Base-by-base conservation (phyloP, 2,888 invertebrate species). In the Troides oblongomaculatus region DNA sequence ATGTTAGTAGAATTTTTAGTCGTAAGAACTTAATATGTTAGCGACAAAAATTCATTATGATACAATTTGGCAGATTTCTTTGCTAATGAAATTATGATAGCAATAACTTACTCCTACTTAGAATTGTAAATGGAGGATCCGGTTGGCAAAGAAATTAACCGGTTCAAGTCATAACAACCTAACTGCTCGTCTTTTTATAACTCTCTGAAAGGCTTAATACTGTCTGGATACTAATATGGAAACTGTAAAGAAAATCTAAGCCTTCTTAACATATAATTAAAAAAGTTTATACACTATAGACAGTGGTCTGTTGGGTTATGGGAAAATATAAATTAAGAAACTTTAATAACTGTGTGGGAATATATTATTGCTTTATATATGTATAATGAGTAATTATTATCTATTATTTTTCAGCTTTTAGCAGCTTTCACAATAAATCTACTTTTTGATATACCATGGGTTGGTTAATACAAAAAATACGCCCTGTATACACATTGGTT, bases 101-200 rank as follows among this genome's bases (percentile, higher is more conserved):
- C n/a, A 4, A 12, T 53, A 53, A 53, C 53, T n/a, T 18, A 17
- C 18, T 18, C 10, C 14, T 53, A 53, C n/a, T n/a, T n/a, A 30
- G 56, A 58, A 58, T 62, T 62, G 36, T 2, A 36, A 14, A 64
- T 53, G 23, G 39, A 30, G 12, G 39, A 68, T 60, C 64, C 64
- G 68, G 39, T 64, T 64, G 58, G n/a, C 36, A 18, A 3, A 43
- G 50, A n/a, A 25, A 30, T 43, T 30, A 64, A 64, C 64, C 59
- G 59, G 64, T 68, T 43, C 30, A 50, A 46, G 53, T 36, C 58
- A n/a, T 63, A 23, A 30, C 10, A 50, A 53, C 53, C 50, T 50
- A 59, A 64, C 58, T 60, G 53, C 21, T 58, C 43, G 58, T 58
- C 63, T 68, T 64, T 68, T 58, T 64, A 23, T 43, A 64, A 10